Evolutionary conservation across 2,888 invertebrate species (phyloP).

Genomic region (Aspidiotus destructor): DNA sequence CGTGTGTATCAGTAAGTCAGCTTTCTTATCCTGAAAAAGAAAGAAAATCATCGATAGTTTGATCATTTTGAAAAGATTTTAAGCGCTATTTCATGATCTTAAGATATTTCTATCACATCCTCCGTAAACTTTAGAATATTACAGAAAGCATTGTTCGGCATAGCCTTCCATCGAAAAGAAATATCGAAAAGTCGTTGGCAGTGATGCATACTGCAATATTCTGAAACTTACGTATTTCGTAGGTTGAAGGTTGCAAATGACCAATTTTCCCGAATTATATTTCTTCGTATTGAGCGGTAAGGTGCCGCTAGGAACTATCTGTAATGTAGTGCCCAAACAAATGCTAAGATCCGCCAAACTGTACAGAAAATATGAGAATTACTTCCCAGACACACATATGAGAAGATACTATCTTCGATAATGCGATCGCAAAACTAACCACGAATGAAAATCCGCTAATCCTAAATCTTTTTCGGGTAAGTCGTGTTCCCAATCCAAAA

Average conservation of each 20-base stretch:
- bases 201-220: constrained; percentile 1
- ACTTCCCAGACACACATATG: neutral
- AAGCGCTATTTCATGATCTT: too few species aligned
- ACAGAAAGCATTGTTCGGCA: too few species aligned
- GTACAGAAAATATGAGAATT: constrained; percentile 39
- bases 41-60: constrained; percentile 1
- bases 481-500: constrained; percentile 95
- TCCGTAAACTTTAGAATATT: too few species aligned
- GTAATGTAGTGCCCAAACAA: constrained; percentile 91
- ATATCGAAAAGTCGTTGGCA: too few species aligned
- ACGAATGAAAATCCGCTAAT: constrained; percentile 76
- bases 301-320: constrained; percentile 94
- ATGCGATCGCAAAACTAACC: constrained; percentile 46
- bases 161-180: too few species aligned
- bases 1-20: constrained; percentile 75
- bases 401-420: too few species aligned
- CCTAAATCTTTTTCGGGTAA: constrained; percentile 77
- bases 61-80: too few species aligned
- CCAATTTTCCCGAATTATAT: constrained; percentile 63
- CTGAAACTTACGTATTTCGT: constrained; percentile 76
- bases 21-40: constrained; percentile 72
- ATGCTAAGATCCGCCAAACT: constrained; percentile 88
- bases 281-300: constrained; percentile 76
- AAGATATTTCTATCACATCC: too few species aligned
- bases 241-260: constrained; percentile 92